Evolutionary conservation across 2,113 vertebrate species (phyloP).

Genomic region (Acanthochromis polyacanthus): DNA sequence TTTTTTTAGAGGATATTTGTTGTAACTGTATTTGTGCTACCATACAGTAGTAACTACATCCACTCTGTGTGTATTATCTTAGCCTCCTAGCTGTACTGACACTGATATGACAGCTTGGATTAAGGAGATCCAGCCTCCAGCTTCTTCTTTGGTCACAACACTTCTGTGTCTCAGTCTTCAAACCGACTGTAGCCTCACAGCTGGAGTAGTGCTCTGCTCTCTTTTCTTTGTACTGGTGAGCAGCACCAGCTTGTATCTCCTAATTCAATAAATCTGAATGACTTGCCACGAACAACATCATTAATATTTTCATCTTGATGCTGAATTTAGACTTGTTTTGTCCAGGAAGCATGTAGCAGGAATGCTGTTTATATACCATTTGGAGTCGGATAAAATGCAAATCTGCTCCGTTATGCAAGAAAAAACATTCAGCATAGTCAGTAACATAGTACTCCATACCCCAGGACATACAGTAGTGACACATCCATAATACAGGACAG

Average conservation of each 20-base stretch:
- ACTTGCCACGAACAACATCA: not conserved
- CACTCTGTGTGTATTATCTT: constrained; percentile 39
- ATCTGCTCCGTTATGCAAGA: not conserved
- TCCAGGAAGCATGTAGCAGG: not conserved
- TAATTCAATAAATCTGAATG: constrained; percentile 7
- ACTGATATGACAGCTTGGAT: constrained; percentile 69
- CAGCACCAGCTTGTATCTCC: not conserved
- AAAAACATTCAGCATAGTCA: not conserved
- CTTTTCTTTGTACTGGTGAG: constrained; percentile 2
- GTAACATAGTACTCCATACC: not conserved
- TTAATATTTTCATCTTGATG: not conserved
- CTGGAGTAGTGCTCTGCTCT: not conserved
- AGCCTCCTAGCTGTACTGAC: constrained; percentile 57
- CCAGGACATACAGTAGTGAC: not conserved
- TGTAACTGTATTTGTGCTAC: constrained; percentile 23
- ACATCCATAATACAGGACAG: not conserved
- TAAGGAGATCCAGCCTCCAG: constrained; percentile 59
- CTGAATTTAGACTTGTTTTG: not conserved
- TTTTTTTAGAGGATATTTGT: not conserved
- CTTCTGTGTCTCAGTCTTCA: constrained; percentile 37
- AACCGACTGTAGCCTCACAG: constrained; percentile 26
- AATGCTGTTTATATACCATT: not conserved
- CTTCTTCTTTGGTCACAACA: constrained; percentile 59
- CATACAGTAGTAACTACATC: constrained; percentile 17
- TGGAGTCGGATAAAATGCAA: not conserved